Conservation (phyloP, 2,888 invertebrate genomes). For the Exocentrus adspersus region DNA sequence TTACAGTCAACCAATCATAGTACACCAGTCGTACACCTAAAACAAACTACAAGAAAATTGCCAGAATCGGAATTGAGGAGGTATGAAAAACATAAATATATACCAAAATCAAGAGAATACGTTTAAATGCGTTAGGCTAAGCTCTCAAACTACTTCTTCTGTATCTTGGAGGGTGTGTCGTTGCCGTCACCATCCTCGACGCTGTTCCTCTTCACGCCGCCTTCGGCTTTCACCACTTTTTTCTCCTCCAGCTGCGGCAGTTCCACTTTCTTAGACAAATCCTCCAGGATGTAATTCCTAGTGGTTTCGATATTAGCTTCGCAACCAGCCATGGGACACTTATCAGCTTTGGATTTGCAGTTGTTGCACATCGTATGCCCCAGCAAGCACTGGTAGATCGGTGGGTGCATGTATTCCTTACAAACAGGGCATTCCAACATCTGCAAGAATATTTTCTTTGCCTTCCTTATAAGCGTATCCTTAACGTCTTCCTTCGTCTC, state of each 20-base stretch:
- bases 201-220: slow-evolving; percentile 28
- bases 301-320: slow-evolving; percentile 34
- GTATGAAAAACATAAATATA: background rate
- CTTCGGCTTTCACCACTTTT: slow-evolving; percentile 25
- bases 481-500: slow-evolving; percentile 38
- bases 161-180: slow-evolving; percentile 31
- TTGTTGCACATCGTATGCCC: slow-evolving; percentile 38
- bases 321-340: slow-evolving; percentile 31
- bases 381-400: slow-evolving; percentile 36
- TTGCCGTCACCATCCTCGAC: slow-evolving; percentile 27
- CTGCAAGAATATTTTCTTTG: slow-evolving; percentile 41
- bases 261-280: slow-evolving; percentile 34
- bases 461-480: slow-evolving; percentile 38
- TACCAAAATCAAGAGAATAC: background rate
- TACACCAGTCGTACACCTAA: background rate
- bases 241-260: slow-evolving; percentile 32
- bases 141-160: slow-evolving; percentile 22
- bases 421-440: slow-evolving; percentile 51
- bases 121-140: background rate
- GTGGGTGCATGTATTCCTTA: slow-evolving; percentile 47
- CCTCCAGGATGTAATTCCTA: slow-evolving; percentile 34
- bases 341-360: slow-evolving; percentile 32
- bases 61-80: background rate
- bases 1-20: too few species aligned
- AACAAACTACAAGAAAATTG: background rate